Percentiles rank a stretch among this genome's conserved stretches.
Evolutionary conservation across 2,113 vertebrate genomes (phyloP).

Genomic region (Python bivittatus): DNA sequence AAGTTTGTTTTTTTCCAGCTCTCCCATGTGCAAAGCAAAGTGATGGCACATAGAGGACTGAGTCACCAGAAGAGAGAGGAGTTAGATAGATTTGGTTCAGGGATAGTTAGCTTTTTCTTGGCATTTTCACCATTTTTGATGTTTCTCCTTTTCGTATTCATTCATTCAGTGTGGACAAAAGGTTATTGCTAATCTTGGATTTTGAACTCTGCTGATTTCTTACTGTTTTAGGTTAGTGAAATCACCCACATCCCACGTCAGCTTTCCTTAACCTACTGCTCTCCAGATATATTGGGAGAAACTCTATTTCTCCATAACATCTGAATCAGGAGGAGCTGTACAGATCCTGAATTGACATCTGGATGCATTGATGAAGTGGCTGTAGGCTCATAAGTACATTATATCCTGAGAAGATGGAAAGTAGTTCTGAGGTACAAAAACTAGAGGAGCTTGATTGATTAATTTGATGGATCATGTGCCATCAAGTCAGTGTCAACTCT

Average conservation of each 20-base stretch:
- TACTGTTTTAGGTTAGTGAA: slow-evolving; percentile 53
- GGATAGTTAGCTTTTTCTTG: slow-evolving; percentile 32
- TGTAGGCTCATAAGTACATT: too few relatives aligned
- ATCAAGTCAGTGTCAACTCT: too few relatives aligned
- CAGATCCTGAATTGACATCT: not conserved
- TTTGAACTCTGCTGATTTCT: slow-evolving; percentile 61
- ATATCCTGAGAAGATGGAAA: not conserved
- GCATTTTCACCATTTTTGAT: slow-evolving; percentile 51
- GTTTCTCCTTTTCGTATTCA: slow-evolving; percentile 61
- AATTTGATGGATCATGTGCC: not conserved
- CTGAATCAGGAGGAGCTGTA: not conserved
- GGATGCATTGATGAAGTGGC: not conserved
- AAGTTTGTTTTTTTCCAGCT: slow-evolving; percentile 48
- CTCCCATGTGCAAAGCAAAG: slow-evolving; percentile 67
- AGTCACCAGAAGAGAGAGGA: slow-evolving; percentile 55
- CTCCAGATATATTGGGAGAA: not conserved
- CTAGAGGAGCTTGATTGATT: not conserved
- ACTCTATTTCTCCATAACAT: not conserved
- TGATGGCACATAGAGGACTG: slow-evolving; percentile 33
- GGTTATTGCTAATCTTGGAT: slow-evolving; percentile 49
- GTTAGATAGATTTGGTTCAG: slow-evolving; percentile 55
- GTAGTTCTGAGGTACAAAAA: not conserved
- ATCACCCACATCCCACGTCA: not conserved
- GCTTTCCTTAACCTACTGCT: not conserved
- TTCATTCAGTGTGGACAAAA: slow-evolving; percentile 53